These are phyloP conservation scores for Notamacropus eugenii DNA, from an alignment of 2,797 vertebrate genomes.

Conservation along the genomic window DNA sequence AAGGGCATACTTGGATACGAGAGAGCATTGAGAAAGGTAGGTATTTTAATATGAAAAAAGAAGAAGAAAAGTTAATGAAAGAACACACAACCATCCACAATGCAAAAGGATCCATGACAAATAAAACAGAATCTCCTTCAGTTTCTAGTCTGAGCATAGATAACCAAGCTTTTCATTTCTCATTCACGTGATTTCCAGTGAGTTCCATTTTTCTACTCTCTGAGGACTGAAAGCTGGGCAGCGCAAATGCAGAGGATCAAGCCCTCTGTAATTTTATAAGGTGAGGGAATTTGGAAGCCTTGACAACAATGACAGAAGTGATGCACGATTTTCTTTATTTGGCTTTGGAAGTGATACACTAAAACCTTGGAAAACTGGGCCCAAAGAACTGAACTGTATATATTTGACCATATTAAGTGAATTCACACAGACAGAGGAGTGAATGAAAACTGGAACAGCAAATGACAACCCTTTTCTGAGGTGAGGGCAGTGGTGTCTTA, in stretches of 20 bases:
- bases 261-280: background rate
- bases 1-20: conserved; percentile 8
- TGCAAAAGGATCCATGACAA: rapidly evolving
- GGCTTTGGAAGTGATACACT: background rate
- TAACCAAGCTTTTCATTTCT: background rate
- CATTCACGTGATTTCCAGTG: background rate
- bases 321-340: background rate
- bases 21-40: conserved; percentile 38
- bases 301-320: background rate
- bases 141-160: background rate
- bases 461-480: background rate
- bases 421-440: rapidly evolving
- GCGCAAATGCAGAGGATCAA: background rate
- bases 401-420: background rate
- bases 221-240: background rate
- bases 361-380: background rate
- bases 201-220: background rate
- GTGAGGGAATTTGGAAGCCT: background rate
- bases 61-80: background rate
- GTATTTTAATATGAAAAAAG: background rate
- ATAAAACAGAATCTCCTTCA: background rate
- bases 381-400: background rate
- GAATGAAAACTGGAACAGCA: rapidly evolving
- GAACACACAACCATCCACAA: background rate
- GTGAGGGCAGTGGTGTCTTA: background rate